phyloP scores from a whole-genome alignment of 2,797 vertebrate genomes.

The Lophius americanus region DNA sequence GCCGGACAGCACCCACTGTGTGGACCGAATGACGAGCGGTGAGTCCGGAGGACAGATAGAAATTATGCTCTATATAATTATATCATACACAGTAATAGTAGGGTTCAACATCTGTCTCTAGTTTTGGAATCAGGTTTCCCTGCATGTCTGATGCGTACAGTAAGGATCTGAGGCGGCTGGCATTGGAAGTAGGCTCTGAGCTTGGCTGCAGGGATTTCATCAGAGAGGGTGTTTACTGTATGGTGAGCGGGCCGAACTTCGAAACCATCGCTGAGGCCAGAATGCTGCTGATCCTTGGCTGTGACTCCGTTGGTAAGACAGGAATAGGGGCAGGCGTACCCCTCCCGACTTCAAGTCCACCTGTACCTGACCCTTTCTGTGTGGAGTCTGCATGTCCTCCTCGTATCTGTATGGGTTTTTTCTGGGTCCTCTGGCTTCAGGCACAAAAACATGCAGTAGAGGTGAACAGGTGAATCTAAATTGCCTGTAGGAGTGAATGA shows the following conservation, averaged over 20 bases:
- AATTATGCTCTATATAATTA: no score
- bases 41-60: conserved; percentile 9
- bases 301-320: conserved; percentile 79
- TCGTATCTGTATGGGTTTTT: no score
- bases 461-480: no score
- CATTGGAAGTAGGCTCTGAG: conserved; percentile 62
- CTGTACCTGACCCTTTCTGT: no score
- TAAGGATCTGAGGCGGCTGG: conserved; percentile 71
- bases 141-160: conserved; percentile 83
- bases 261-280: conserved; percentile 81
- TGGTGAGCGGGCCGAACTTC: conserved; percentile 82
- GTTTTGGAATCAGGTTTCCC: conserved; percentile 80
- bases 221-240: conserved; percentile 79
- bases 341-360: no score
- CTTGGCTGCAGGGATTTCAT: conserved; percentile 72
- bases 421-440: no score
- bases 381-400: no score
- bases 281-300: conserved; percentile 77
- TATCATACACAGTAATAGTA: no score
- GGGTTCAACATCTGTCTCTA: conserved; percentile 20
- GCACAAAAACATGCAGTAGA: no score
- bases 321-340: background rate
- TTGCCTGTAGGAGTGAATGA: no score
- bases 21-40: conserved; percentile 81
- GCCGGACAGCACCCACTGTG: conserved; percentile 78